A percentile compares a stretch with the other conserved stretches of the same genome.
Conservation (phyloP, 2,797 vertebrate species). For the Phoeniculus purpureus region DNA sequence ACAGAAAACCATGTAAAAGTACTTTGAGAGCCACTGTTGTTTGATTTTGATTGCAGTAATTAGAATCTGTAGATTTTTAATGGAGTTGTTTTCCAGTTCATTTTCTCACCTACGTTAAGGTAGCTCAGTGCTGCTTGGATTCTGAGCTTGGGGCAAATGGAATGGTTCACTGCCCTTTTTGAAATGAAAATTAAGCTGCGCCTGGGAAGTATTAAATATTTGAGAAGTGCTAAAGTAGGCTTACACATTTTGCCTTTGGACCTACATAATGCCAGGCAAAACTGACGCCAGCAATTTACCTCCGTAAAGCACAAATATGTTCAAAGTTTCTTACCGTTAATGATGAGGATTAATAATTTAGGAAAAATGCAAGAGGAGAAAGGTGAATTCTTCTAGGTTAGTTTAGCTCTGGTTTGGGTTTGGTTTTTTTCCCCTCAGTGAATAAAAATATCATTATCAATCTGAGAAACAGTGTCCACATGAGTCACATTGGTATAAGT, state of each 20-base stretch:
- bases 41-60: not conserved
- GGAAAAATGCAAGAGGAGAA: not conserved
- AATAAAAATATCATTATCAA: not conserved
- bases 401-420: not conserved
- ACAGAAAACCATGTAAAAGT: not conserved
- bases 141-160: not conserved
- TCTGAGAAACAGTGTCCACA: not conserved
- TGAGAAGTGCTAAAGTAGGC: not conserved
- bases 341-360: not conserved
- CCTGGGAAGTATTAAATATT: not conserved
- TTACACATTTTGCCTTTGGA: not conserved
- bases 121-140: not conserved
- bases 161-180: not conserved
- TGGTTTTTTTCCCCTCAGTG: not conserved
- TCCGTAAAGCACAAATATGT: accelerated
- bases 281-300: not conserved
- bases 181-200: not conserved
- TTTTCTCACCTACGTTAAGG: not conserved
- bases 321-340: not conserved
- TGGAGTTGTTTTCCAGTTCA: not conserved
- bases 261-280: not conserved
- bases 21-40: not conserved
- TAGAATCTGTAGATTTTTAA: not conserved
- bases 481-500: not conserved
- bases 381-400: not conserved